phyloP scores from a whole-genome alignment of 2,113 vertebrate species.

The Thomomys bottae region DNA sequence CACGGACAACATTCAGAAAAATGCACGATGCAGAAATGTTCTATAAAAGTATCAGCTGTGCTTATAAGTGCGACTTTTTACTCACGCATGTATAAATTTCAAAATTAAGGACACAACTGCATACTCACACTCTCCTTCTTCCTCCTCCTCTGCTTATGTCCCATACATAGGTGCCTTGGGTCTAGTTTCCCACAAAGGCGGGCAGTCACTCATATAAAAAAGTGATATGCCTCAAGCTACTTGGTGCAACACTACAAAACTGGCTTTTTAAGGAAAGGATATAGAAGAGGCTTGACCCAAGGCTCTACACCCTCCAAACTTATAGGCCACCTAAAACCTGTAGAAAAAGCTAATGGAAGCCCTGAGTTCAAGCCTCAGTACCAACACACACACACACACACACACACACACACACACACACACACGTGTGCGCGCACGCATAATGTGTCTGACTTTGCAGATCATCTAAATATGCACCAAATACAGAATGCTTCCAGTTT shows the following conservation, averaged over 20 bases:
- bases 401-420: too few relatives aligned
- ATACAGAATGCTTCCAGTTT: neutral
- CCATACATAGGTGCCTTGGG: neutral
- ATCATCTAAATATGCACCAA: neutral
- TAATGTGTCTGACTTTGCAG: neutral
- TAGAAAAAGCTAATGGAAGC: too few relatives aligned
- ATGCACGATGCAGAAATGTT: neutral
- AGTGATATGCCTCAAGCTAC: neutral
- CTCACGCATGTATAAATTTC: neutral
- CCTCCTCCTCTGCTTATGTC: neutral
- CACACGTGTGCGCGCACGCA: too few relatives aligned
- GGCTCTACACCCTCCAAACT: neutral
- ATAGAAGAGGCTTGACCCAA: neutral
- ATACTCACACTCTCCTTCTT: neutral
- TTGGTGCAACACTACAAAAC: neutral
- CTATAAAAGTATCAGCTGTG: neutral
- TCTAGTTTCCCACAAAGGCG: neutral
- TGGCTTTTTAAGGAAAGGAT: conserved; percentile 14
- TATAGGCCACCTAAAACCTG: too few relatives aligned
- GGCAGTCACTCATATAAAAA: neutral
- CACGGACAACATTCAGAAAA: conserved; percentile 5
- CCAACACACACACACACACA: too few relatives aligned
- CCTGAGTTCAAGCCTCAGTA: too few relatives aligned
- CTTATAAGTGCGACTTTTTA: neutral
- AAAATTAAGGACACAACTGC: neutral